Conservation (phyloP, 2,888 invertebrate species). For the Crossocerus cetratus region DNA sequence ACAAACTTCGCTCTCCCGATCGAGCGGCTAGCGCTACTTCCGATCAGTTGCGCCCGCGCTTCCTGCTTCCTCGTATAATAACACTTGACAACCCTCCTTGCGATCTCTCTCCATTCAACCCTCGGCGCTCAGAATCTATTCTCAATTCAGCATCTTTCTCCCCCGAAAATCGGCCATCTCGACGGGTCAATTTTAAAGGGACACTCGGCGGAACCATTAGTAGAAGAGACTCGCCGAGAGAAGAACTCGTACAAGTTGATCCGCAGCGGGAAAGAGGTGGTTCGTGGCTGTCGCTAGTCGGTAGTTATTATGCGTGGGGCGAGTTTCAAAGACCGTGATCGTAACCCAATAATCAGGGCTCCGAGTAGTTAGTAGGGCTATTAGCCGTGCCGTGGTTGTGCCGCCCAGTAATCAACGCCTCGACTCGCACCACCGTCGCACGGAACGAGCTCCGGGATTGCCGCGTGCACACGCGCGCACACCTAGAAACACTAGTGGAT, state of each 20-base stretch:
- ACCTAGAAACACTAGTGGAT: neutral
- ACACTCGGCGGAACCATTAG: neutral
- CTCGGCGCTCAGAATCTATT: too few species aligned
- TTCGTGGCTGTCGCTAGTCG: constrained; percentile 42
- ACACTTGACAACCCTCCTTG: neutral
- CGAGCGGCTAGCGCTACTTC: neutral
- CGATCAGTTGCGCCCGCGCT: neutral
- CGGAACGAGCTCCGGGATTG: constrained; percentile 20
- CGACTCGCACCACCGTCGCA: constrained; percentile 24
- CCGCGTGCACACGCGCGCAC: neutral
- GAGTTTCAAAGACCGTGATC: constrained; percentile 57
- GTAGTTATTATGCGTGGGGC: constrained; percentile 54
- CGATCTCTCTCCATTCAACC: neutral
- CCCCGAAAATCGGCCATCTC: too few species aligned
- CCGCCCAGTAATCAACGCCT: constrained; percentile 62
- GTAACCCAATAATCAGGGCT: constrained; percentile 60
- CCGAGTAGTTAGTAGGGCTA: constrained; percentile 59
- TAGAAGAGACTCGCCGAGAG: neutral
- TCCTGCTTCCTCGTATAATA: constrained; percentile 9
- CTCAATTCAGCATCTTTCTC: too few species aligned
- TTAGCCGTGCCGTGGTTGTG: constrained; percentile 50
- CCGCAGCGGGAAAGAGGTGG: constrained; percentile 13
- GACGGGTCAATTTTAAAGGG: too few species aligned
- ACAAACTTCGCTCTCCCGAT: constrained; percentile 23
- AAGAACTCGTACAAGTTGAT: neutral